A percentile compares a stretch with the other conserved stretches of the same genome.
These are phyloP conservation scores for Matsumurasca onukii DNA, from an alignment of 1,140 invertebrate species.

Conservation along the genomic window DNA sequence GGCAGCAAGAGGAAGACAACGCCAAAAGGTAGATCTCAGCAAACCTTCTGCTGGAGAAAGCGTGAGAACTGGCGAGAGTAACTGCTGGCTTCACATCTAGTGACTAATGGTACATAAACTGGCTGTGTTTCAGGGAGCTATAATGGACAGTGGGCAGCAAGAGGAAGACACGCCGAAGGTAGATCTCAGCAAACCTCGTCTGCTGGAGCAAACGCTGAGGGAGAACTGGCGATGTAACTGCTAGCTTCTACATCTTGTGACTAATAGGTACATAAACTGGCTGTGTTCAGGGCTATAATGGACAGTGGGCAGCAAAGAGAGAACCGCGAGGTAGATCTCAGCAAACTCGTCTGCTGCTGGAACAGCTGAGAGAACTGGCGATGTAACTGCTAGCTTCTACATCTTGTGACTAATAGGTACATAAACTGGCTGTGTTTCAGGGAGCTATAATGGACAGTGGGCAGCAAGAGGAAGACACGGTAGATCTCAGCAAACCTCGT, in stretches of 20 bases:
- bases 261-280: neutral
- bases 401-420: no score
- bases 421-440: no score
- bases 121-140: no score
- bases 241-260: no score
- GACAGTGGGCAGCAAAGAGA: conserved; percentile 20
- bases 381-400: conserved; percentile 8
- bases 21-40: conserved; percentile 18
- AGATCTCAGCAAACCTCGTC: no score
- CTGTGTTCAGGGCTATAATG: neutral
- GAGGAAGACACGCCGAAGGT: no score
- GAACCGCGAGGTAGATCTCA: conserved; percentile 13
- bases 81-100: no score
- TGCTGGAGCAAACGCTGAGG: no score
- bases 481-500: conserved; percentile 22
- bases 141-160: no score
- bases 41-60: conserved; percentile 18
- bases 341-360: neutral
- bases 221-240: no score
- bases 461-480: neutral
- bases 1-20: conserved; percentile 7
- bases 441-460: conserved; percentile 19
- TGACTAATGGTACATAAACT: no score
- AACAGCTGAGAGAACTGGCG: neutral
- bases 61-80: conserved; percentile 16